Evolutionary conservation across 2,113 vertebrate species (phyloP).

Genomic region (Cyprinodon variegatus): DNA sequence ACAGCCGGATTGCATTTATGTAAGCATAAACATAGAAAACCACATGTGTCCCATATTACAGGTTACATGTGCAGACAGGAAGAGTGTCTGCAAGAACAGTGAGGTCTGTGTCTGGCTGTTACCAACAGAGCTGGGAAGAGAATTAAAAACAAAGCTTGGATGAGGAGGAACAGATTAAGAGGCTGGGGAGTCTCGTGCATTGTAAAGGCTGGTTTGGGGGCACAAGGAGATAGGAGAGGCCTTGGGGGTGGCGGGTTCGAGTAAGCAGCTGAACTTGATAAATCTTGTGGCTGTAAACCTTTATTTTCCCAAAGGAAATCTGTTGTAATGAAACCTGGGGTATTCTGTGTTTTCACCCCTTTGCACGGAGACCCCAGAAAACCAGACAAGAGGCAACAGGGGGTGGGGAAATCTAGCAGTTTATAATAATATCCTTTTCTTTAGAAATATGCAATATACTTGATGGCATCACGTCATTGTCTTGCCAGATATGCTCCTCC

Average conservation of each 20-base stretch:
- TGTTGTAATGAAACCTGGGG: constrained; percentile 63
- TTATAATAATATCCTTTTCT: constrained; percentile 4
- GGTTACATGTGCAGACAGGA: constrained; percentile 43
- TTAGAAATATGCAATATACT: no score
- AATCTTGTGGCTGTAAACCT: constrained; percentile 61
- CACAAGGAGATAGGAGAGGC: constrained; percentile 39
- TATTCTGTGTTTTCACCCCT: constrained; percentile 63
- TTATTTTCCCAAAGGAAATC: constrained; percentile 54
- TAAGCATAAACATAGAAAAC: constrained; percentile 43
- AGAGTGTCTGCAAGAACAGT: constrained; percentile 2
- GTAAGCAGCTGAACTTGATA: constrained; percentile 63
- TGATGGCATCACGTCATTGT: no score
- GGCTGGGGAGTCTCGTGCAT: constrained; percentile 50
- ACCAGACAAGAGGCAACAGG: constrained; percentile 33
- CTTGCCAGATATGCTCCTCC: no score
- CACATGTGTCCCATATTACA: constrained; percentile 51
- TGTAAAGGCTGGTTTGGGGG: constrained; percentile 47
- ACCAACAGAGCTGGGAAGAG: constrained; percentile 15
- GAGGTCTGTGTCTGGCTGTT: constrained; percentile 23
- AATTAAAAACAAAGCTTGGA: constrained; percentile 12
- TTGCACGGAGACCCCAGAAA: constrained; percentile 53
- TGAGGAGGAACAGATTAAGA: constrained; percentile 40
- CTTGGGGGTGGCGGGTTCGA: constrained; percentile 8
- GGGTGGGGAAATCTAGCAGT: constrained; percentile 34
- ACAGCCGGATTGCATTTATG: constrained; percentile 40